Evolutionary conservation across 2,113 vertebrate species (phyloP).

Genomic region (Buteo buteo): DNA sequence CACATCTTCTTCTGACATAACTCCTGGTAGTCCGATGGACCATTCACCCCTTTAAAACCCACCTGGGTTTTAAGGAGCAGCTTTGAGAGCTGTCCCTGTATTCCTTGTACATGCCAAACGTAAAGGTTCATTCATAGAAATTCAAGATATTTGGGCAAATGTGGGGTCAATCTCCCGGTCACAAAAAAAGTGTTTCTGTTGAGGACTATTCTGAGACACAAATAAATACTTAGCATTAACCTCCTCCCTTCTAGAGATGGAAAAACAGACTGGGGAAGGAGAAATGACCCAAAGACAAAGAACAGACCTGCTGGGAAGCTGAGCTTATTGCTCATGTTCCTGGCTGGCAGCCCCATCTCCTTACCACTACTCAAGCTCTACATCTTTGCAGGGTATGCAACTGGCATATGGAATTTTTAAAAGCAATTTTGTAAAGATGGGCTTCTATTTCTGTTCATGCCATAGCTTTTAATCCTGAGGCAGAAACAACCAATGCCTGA

Average conservation of each 20-base stretch:
- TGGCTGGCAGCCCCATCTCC: slow-evolving; percentile 45
- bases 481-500: slow-evolving; percentile 56
- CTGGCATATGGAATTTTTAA: slow-evolving; percentile 61
- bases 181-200: background rate
- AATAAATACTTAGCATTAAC: background rate
- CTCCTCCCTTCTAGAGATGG: background rate
- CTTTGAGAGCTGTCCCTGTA: background rate
- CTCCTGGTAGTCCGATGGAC: background rate
- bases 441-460: slow-evolving; percentile 66
- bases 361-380: slow-evolving; percentile 7
- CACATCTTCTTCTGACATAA: background rate
- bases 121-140: background rate
- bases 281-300: slow-evolving; percentile 47
- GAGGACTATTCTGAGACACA: background rate
- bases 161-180: background rate
- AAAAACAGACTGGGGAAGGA: background rate
- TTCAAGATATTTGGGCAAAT: background rate
- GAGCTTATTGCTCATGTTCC: slow-evolving; percentile 30
- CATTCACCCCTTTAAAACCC: background rate
- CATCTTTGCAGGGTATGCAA: slow-evolving; percentile 57
- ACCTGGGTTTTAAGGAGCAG: background rate
- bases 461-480: slow-evolving; percentile 63
- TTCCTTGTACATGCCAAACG: background rate
- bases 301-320: background rate
- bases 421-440: slow-evolving; percentile 60